Conservation (phyloP, 2,113 vertebrate species). For the Mixornis gularis region DNA sequence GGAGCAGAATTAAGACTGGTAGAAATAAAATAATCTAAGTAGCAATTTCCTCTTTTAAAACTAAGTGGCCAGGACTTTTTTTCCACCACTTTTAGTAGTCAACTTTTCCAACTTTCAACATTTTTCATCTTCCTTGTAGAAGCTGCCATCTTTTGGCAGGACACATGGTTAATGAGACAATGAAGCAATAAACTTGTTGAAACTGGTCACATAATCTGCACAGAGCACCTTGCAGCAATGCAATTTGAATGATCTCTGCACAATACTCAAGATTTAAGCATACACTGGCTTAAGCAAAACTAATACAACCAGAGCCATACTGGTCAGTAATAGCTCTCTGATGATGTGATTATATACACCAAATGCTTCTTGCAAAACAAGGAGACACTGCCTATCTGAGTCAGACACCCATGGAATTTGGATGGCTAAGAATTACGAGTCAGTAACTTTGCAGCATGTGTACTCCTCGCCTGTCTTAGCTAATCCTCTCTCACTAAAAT, state of each 20-base stretch:
- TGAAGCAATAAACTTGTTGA: not conserved
- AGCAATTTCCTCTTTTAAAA: not conserved
- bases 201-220: not conserved
- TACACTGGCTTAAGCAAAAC: not conserved
- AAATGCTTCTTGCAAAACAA: not conserved
- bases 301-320: not conserved
- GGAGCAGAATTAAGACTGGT: not conserved
- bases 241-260: not conserved
- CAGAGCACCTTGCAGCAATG: not conserved
- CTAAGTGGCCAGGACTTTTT: not conserved
- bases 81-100: not conserved
- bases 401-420: not conserved
- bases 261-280: not conserved
- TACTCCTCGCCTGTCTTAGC: not conserved
- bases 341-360: not conserved
- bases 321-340: not conserved
- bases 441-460: not conserved
- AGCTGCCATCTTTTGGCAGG: not conserved
- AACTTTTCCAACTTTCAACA: not conserved
- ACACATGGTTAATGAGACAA: not conserved
- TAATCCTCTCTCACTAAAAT: not conserved
- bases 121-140: not conserved
- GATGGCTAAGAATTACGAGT: not conserved
- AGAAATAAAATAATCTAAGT: not conserved
- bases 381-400: not conserved